Evolutionary conservation across 2,797 vertebrate genomes (phyloP), one percentile per base, ranked within the genome.

Genomic region (Pelochelys cantorii): DNA sequence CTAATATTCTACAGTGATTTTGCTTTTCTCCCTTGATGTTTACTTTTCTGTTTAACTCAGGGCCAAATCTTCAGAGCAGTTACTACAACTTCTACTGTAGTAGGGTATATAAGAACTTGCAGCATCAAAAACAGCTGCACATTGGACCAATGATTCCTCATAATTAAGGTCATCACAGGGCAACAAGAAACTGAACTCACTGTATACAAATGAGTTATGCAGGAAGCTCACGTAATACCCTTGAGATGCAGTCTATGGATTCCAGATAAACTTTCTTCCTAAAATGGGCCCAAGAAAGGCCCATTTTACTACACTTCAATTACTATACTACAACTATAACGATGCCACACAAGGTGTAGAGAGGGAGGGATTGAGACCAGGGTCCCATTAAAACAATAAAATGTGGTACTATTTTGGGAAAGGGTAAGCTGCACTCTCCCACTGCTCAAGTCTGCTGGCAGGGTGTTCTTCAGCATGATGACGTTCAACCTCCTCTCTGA

Each of bases 321-420:
- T 48, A 48, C 42, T 48, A 48, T 68, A 91, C 78, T 84, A 55
- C 80, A 79, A 17, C 29, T 89, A 48, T 9, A 91, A 56, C 22
- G 62, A 86, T 86, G 71, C 11, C 1, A 0, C 5, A 54, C 11
- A 15, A 53, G 77, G 55, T 55, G 79, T 84, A 91, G 91, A 87
- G 14, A 84, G 20, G 94, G 7, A 48, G 7, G 13, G 74, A 84
- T 75, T 20, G 42, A 56, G 53, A 94, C 85, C 34, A 11, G 42
- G 42, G 42, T 42, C 42, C 42, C 4, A 48, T 9, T 48, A 88
- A 79, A 25, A 60, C 85, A 86, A 88, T 84, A 56, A 86, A 91
- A 88, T 84, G 65, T 52, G 68, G 85, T 81, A 78, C 75, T 83
- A 62, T 62, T 95, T 90, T 88, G 90, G 75, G 82, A 94, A 97